Base-by-base conservation (phyloP, 64 coral and sea anemone species). In the Pocillopora verrucosa region DNA sequence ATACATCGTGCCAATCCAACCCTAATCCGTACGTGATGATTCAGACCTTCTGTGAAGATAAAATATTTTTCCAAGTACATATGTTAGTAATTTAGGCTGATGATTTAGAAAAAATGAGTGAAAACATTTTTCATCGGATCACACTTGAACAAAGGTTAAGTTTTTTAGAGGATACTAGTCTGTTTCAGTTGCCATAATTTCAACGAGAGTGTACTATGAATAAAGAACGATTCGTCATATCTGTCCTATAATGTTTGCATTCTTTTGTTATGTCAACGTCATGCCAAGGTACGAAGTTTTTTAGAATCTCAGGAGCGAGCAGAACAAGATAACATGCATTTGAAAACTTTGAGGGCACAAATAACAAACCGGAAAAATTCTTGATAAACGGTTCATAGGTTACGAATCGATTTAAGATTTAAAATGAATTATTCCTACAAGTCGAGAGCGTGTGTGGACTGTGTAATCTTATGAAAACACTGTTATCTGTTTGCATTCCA, bases 401-500 rank as follows among this genome's bases (percentile, higher is more conserved):
- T 67, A 22, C 2, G 25, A 26, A 25, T n/a, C 10, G 20, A 11
- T 11, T 24, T 24, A 25, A n/a, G 20, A 30, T 34, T 19, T 62
- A 63, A 41, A 83, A 83, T 67, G 34, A 6, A 83, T 34, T 19
- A 16, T 81, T 59, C 20, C 25, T 2, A 35, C 25, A 41, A 62
- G 37, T 41, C 35, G 15, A 61, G 64, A 63, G 12, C 41, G 63
- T 35, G 64, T 51, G 41, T 51, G 41, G 41, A 51, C 41, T 51
- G 41, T 35, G 22, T 85, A 70, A 85, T 85, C 82, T 85, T 25
- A 72, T 72, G 41, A 70, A 85, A 85, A 85, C 64, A 85, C 26
- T 85, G 51, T 79, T 79, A 24, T 85, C 38, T 85, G 64, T 85
- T 85, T 85, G 82, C 45, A 56, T 85, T 69, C 63, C 38, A 19